Evolutionary conservation across 1,140 invertebrate genomes (phyloP).

Genomic region (Gonioctena quinquepunctata): DNA sequence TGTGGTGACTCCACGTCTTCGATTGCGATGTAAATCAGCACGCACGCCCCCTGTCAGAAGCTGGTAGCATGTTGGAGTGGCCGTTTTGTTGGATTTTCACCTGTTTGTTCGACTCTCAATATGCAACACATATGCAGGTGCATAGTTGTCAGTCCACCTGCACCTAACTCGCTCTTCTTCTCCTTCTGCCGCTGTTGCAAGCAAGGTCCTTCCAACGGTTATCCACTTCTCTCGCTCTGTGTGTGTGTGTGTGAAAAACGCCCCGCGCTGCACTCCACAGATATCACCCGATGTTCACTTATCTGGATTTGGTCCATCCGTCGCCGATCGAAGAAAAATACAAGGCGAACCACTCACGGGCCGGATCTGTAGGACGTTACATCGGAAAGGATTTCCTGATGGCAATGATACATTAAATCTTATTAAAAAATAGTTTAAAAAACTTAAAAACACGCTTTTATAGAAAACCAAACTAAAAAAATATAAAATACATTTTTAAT

Average conservation of each 20-base stretch:
- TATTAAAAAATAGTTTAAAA: too few species aligned
- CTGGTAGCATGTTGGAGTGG: background rate
- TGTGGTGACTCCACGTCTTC: too few species aligned
- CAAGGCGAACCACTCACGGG: background rate
- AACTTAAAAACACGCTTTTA: too few species aligned
- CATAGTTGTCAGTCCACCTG: background rate
- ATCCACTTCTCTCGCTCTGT: background rate
- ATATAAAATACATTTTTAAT: too few species aligned
- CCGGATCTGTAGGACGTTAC: too few species aligned
- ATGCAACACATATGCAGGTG: background rate
- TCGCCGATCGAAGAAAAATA: background rate
- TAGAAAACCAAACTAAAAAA: too few species aligned
- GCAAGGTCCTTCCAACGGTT: background rate
- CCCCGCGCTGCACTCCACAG: background rate
- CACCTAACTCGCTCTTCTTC: background rate
- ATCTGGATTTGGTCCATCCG: background rate
- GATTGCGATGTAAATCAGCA: too few species aligned
- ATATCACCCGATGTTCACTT: background rate
- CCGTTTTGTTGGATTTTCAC: slow-evolving; percentile 8
- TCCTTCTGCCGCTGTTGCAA: background rate
- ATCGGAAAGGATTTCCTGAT: too few species aligned
- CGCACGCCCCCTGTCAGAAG: background rate
- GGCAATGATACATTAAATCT: too few species aligned
- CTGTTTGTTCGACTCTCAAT: background rate
- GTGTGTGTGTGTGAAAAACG: background rate